Evolutionary conservation across 2,797 vertebrate genomes (phyloP).

Genomic region (Chelidonichthys spinosus): DNA sequence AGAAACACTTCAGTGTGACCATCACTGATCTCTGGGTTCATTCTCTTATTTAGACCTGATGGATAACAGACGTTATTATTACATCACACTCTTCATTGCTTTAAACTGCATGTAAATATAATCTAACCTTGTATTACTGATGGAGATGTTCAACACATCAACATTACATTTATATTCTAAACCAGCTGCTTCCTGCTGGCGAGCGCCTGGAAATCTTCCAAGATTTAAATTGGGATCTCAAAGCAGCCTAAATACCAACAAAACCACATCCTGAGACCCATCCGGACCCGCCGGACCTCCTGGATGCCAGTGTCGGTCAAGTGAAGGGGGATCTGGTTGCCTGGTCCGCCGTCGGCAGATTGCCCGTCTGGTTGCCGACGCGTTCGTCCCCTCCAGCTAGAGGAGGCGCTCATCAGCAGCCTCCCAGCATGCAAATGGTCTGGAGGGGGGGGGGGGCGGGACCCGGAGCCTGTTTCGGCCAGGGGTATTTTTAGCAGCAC

Average conservation of each 20-base stretch:
- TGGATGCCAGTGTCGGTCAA: slow-evolving; percentile 17
- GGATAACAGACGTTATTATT: no score
- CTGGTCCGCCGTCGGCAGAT: slow-evolving; percentile 33
- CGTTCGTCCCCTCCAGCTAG: slow-evolving; percentile 49
- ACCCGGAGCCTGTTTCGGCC: slow-evolving; percentile 57
- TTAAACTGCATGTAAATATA: no score
- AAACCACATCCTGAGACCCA: slow-evolving; percentile 2
- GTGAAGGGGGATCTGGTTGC: background rate
- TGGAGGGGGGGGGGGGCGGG: slow-evolving; percentile 33
- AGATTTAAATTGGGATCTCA: background rate
- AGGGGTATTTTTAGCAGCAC: slow-evolving; percentile 77
- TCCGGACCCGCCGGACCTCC: background rate
- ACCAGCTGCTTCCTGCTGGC: background rate
- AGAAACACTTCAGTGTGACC: no score
- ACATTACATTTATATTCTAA: no score
- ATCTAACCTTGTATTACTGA: no score
- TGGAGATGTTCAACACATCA: no score
- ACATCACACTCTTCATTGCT: no score
- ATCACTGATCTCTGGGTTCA: no score
- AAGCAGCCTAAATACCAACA: background rate
- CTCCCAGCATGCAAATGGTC: slow-evolving; percentile 55
- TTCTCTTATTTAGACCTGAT: no score
- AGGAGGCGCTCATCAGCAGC: slow-evolving; percentile 48
- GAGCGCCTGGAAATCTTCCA: background rate
- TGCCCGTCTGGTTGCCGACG: slow-evolving; percentile 36